Percentiles rank a stretch among this genome's conserved stretches.
Conservation (phyloP, 2,888 invertebrate species). For the Pocota personata region DNA sequence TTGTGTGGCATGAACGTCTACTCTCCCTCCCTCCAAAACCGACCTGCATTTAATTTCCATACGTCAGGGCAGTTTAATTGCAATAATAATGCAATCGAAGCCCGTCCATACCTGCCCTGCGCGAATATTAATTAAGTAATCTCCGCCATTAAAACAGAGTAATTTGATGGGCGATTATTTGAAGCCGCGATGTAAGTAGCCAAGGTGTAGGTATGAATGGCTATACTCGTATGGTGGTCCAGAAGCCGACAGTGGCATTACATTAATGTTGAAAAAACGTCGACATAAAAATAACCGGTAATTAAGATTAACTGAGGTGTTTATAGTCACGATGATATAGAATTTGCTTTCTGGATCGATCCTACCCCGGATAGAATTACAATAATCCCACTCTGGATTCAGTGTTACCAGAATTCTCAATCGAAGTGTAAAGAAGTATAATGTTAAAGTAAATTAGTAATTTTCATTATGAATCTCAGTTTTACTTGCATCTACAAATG, state of each 20-base stretch:
- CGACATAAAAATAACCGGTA: conserved; percentile 50
- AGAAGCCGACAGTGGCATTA: conserved; percentile 45
- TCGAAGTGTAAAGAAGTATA: no score
- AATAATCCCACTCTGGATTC: no score
- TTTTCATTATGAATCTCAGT: no score
- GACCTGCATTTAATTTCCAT: conserved; percentile 32
- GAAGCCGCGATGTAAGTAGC: conserved; percentile 16
- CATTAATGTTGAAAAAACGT: conserved; percentile 18
- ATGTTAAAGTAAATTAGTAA: no score
- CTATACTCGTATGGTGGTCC: conserved; percentile 13
- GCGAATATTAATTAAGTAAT: conserved; percentile 64
- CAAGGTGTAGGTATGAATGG: neutral
- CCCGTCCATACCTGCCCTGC: conserved; percentile 10
- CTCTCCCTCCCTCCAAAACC: neutral
- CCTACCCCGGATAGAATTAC: no score
- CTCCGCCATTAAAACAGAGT: conserved; percentile 43
- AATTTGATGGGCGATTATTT: conserved; percentile 56
- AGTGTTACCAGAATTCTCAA: no score
- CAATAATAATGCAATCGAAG: conserved; percentile 47
- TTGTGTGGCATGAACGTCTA: neutral
- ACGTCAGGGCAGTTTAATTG: conserved; percentile 33
- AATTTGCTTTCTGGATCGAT: no score
- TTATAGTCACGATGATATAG: neutral
- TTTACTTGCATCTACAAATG: no score
- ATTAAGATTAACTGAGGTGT: neutral